These are phyloP conservation scores for Sinocyclocheilus anophthalmus DNA, from an alignment of 2,113 vertebrate species.

Conservation along the genomic window DNA sequence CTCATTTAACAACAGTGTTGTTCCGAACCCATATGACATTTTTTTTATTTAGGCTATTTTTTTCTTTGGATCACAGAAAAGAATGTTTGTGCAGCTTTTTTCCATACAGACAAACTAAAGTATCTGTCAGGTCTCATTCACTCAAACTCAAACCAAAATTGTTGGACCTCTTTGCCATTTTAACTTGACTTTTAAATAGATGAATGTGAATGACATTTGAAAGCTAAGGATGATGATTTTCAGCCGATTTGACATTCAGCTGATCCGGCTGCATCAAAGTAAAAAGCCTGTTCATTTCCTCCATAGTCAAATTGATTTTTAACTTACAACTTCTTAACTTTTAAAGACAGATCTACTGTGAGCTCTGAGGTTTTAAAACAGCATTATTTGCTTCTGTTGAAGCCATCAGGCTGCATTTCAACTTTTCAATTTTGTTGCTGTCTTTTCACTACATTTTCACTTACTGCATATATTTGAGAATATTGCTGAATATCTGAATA, in stretches of 20 bases:
- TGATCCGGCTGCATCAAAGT: not conserved
- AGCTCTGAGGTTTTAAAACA: not conserved
- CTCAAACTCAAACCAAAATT: conserved; percentile 13
- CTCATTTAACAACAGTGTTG: not conserved
- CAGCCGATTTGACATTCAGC: not conserved
- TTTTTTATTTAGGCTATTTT: not conserved
- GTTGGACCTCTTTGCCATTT: not conserved
- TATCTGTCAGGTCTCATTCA: not conserved
- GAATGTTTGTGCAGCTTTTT: not conserved
- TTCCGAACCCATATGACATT: not conserved
- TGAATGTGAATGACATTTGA: not conserved
- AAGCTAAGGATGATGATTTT: not conserved
- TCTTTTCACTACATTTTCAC: not conserved
- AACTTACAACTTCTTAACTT: not conserved
- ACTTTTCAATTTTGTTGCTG: not conserved
- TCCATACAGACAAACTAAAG: not conserved
- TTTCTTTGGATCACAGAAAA: not conserved
- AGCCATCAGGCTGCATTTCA: not conserved
- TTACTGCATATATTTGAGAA: not conserved
- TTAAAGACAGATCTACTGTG: not conserved
- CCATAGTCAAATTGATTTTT: not conserved
- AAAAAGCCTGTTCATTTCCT: not conserved
- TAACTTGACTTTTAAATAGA: not conserved
- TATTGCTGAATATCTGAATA: not conserved
- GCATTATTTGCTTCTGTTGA: not conserved